Conservation (phyloP, 2,888 invertebrate species). For the Agrilus mali region DNA sequence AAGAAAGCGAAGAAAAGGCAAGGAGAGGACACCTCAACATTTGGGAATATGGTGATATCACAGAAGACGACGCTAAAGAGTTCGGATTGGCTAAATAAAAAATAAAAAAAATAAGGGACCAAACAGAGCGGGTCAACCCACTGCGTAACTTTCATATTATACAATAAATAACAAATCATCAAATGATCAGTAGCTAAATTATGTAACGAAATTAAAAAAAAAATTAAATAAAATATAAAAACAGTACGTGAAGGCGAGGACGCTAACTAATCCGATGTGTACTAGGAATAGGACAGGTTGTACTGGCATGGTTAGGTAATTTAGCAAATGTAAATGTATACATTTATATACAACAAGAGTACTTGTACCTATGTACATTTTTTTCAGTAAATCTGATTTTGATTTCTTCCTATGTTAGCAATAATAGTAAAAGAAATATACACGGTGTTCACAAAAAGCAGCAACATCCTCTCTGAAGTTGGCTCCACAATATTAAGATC, state of each 20-base stretch:
- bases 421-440: neutral
- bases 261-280: too few species aligned
- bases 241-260: too few species aligned
- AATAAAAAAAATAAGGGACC: conserved; percentile 5
- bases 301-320: too few species aligned
- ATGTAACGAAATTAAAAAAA: too few species aligned
- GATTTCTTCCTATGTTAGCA: neutral
- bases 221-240: too few species aligned
- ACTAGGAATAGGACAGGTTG: too few species aligned
- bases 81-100: conserved; percentile 37
- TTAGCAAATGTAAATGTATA: conserved; percentile 15
- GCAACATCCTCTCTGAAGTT: too few species aligned
- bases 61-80: conserved; percentile 77
- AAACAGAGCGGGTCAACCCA: conserved; percentile 6
- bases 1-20: conserved; percentile 74
- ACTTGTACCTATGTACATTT: conserved; percentile 5
- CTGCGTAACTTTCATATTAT: too few species aligned
- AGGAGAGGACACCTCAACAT: conserved; percentile 77
- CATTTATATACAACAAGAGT: conserved; percentile 12
- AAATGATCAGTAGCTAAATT: too few species aligned
- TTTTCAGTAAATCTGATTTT: conserved; percentile 1
- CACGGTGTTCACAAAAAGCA: too few species aligned
- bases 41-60: conserved; percentile 99
- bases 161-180: too few species aligned
- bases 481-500: too few species aligned